Base-by-base conservation (phyloP, 23 tunicate species). In the Clavelina lepadiformis region DNA sequence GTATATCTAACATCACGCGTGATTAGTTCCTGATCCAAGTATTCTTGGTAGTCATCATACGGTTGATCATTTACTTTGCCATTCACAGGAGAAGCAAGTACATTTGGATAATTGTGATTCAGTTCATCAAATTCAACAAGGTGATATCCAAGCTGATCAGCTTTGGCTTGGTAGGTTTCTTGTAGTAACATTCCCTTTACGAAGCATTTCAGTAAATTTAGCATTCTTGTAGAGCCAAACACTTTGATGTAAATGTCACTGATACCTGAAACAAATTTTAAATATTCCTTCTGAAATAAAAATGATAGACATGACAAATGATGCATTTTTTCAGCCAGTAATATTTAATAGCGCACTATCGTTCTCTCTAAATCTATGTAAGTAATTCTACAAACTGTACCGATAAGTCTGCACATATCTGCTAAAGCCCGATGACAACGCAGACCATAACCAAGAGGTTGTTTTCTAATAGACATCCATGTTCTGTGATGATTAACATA, bases 91-190 rank as follows among this genome's bases (percentile, higher is more conserved):
- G 97, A 89, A 0, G 97, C 97, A 24, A 89, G 52, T 15, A 89
- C 97, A 25, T 37, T 66, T 23, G 97, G 97, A 56, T 34, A 89
- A 36, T 75, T 88, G 73, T 70, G 67, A 6, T 76, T 63, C 22
- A 75, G 50, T 30, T 49, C 60, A 49, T 89, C 97, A 36, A 63
- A 89, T 46, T 71, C 79, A 5, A 89, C 97, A 21, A 89, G 63
- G 69, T 89, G 97, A 46, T 89, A 89, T 2, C 97, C 97, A 23
- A 75, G 68, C 21, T 83, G 51, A 46, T 89, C 79, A 2, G 97
- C 97, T 69, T 89, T 89, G 38, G 75, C 65, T 41, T 89, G 89
- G 49, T 89, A 77, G 7, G 89, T 81, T 44, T 89, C 97, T 41
- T 81, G 89, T 41, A 33, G 1, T 3, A 28, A 75, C 44, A 89